Evolutionary conservation across 2,113 vertebrate genomes (phyloP), one percentile per base, ranked within the genome.

Genomic region (Centropus bengalensis): DNA sequence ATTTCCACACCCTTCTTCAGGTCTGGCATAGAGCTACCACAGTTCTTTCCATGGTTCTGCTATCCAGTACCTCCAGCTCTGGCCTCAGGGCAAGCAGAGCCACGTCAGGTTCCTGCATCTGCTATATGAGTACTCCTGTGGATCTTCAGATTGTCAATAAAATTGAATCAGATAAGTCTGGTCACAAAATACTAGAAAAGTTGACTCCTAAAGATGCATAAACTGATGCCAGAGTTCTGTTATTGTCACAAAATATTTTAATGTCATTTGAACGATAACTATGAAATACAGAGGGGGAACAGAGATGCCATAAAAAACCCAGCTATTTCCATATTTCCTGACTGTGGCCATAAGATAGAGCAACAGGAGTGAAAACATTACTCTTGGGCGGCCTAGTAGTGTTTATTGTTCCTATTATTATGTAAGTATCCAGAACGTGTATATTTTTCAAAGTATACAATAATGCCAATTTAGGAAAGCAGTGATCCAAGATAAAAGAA

Each of bases 251-350:
- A 88, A 91, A 68, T n/a, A 12, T 33, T 86, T 59, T 73, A 64
- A 52, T 2, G 1, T 33, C 38, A 60, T 8, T 32, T n/a, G 55
- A 73, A 12, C 44, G 23, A 30, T 9, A 60, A 32, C 22, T 89
- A 9, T n/a, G 55, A 91, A 93, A 45, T 3, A 5, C 10, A 20
- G 21, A 76, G 54, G 21, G 19, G n/a, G 49, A 77, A 77, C 21
- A 60, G 32, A 58, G 38, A 19, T 0, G 0, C 12, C n/a, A 27
- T 10, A 36, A 49, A 51, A 56, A 30, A 27, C 14, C 3, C 51
- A 19, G 22, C 21, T 81, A 5, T 24, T 74, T 66, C 77, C 62
- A 4, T 45, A 14, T 55, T 70, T 69, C 58, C 52, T 67, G 33
- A 40, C 14, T 1, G 0, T 82, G 28, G 27, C 60, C 42, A 14